Conservation (phyloP, 2,888 invertebrate species). For the Boloria euphrosyne region DNA sequence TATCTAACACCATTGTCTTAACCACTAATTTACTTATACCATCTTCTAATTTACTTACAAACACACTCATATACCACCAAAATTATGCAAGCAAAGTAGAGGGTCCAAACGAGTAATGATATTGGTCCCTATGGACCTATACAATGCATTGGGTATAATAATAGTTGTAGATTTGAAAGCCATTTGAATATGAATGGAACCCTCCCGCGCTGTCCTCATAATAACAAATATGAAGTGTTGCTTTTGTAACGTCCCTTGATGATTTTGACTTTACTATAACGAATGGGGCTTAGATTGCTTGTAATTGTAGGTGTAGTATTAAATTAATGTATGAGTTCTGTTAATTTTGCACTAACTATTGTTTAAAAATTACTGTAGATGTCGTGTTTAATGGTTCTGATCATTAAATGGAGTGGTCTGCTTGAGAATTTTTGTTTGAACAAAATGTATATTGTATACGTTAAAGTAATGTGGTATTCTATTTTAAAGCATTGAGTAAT, state of each 20-base stretch:
- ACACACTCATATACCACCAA: background rate
- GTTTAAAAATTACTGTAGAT: background rate
- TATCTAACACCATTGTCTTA: no score
- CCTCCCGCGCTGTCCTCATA: slow-evolving; percentile 76
- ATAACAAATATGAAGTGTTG: slow-evolving; percentile 82
- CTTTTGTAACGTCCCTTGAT: slow-evolving; percentile 70
- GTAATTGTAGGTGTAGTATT: slow-evolving; percentile 65
- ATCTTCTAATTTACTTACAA: background rate
- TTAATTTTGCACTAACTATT: background rate
- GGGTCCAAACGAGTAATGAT: slow-evolving; percentile 44
- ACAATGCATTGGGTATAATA: slow-evolving; percentile 77
- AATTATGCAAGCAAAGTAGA: background rate
- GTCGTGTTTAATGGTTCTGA: background rate
- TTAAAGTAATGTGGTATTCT: no score
- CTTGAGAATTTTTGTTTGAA: no score
- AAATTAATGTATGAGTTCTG: background rate
- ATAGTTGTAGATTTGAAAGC: slow-evolving; percentile 82
- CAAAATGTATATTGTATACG: no score
- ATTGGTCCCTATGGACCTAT: slow-evolving; percentile 77
- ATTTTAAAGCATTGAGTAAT: no score
- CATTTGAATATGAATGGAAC: slow-evolving; percentile 81
- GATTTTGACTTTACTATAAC: slow-evolving; percentile 73
- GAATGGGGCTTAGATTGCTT: slow-evolving; percentile 63
- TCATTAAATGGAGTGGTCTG: no score
- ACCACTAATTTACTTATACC: background rate